phyloP scores from a whole-genome alignment of 2,888 invertebrate species.

The Vandiemenella viatica region DNA sequence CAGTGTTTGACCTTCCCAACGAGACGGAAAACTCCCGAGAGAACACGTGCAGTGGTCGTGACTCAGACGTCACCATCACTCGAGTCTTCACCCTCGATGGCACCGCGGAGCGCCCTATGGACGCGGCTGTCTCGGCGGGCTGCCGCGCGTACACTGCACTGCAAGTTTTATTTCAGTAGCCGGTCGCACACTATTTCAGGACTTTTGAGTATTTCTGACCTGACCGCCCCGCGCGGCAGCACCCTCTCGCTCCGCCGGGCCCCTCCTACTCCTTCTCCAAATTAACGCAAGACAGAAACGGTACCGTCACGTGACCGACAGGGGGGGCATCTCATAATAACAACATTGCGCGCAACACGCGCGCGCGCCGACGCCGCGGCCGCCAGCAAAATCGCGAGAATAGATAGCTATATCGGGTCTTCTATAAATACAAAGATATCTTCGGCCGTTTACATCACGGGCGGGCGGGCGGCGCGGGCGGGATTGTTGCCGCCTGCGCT shows the following conservation, averaged over 20 bases:
- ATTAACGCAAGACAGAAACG: slow-evolving; percentile 4
- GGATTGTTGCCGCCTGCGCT: too few species aligned
- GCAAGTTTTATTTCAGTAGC: slow-evolving; percentile 12
- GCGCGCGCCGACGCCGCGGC: background rate
- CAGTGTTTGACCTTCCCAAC: too few species aligned
- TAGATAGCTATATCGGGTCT: background rate
- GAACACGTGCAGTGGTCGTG: too few species aligned
- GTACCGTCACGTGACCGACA: background rate
- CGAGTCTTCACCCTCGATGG: background rate
- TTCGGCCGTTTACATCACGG: background rate
- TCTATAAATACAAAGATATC: background rate
- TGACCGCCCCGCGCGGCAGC: slow-evolving; percentile 2
- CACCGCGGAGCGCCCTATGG: background rate
- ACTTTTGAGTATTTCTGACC: slow-evolving; percentile 13
- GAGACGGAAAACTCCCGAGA: too few species aligned
- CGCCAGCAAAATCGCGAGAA: background rate
- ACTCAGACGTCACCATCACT: background rate
- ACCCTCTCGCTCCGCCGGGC: background rate
- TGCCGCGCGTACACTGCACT: background rate
- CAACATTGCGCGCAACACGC: background rate
- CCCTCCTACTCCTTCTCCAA: background rate
- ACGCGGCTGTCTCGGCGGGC: background rate
- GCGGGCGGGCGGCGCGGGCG: background rate
- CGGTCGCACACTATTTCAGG: slow-evolving; percentile 10
- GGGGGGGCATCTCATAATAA: background rate